Conservation (phyloP, 2,888 invertebrate species). For the Sinohyriopsis cumingii region DNA sequence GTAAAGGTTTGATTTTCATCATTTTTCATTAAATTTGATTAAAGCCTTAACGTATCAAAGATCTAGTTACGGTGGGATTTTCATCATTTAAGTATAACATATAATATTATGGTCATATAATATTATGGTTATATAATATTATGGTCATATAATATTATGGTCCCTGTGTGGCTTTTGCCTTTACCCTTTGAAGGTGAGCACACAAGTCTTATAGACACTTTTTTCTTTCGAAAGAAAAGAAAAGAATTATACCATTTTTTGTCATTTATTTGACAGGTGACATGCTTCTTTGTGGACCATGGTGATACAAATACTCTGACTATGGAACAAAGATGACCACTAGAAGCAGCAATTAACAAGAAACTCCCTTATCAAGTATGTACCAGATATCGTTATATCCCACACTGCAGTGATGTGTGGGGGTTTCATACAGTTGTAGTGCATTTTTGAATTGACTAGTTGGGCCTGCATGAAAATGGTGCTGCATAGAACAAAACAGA, state of each 20-base stretch:
- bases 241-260: background rate
- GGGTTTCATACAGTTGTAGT: background rate
- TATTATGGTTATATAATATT: too few relatives aligned
- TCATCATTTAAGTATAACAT: background rate
- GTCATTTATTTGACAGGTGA: slow-evolving; percentile 31
- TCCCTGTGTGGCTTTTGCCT: background rate
- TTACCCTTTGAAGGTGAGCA: too few relatives aligned
- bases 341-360: slow-evolving; percentile 46
- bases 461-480: too few relatives aligned
- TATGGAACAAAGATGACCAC: slow-evolving; percentile 33
- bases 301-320: slow-evolving; percentile 51
- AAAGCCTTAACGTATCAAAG: too few relatives aligned
- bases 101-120: too few relatives aligned
- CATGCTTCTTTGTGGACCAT: slow-evolving; percentile 56
- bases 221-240: too few relatives aligned
- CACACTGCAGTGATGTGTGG: background rate
- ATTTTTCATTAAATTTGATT: too few relatives aligned
- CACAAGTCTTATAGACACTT: too few relatives aligned
- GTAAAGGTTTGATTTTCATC: too few relatives aligned
- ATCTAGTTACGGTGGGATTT: too few relatives aligned
- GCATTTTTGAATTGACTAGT: background rate
- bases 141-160: too few relatives aligned
- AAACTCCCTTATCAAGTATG: slow-evolving; percentile 52
- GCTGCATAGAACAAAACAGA: too few relatives aligned
- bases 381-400: background rate